Conservation (phyloP, 2,888 invertebrate species). For the Rhaphigaster nebulosa region DNA sequence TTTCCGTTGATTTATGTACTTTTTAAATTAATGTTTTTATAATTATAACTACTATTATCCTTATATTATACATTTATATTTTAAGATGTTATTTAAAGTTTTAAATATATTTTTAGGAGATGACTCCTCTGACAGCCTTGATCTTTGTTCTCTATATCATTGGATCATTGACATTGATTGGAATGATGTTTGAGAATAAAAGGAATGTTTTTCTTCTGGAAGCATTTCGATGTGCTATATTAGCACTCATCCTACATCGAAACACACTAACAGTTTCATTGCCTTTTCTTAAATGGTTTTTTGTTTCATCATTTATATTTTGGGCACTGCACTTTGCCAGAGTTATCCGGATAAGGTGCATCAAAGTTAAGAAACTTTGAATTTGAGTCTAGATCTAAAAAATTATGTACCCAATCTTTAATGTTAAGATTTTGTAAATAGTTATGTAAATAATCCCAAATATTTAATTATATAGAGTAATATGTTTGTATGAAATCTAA, state of each 20-base stretch:
- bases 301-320: constrained; percentile 75
- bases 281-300: constrained; percentile 73
- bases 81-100: background rate
- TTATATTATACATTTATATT: background rate
- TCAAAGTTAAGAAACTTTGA: background rate
- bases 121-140: constrained; percentile 74
- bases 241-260: constrained; percentile 70
- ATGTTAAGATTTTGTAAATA: background rate
- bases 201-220: constrained; percentile 76
- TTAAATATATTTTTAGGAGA: constrained; percentile 70
- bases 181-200: constrained; percentile 79
- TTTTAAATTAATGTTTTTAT: background rate
- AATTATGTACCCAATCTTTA: background rate
- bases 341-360: constrained; percentile 68
- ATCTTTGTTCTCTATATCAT: constrained; percentile 77
- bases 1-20: background rate
- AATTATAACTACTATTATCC: background rate
- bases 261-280: constrained; percentile 67
- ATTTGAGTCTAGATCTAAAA: background rate
- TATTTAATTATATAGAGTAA: background rate
- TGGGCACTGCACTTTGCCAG: constrained; percentile 76
- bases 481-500: background rate
- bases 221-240: constrained; percentile 76
- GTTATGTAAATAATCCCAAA: background rate
- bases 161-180: constrained; percentile 78